Evolutionary conservation across 2,888 invertebrate species (phyloP).

Genomic region (Macrostomum cliftonense): DNA sequence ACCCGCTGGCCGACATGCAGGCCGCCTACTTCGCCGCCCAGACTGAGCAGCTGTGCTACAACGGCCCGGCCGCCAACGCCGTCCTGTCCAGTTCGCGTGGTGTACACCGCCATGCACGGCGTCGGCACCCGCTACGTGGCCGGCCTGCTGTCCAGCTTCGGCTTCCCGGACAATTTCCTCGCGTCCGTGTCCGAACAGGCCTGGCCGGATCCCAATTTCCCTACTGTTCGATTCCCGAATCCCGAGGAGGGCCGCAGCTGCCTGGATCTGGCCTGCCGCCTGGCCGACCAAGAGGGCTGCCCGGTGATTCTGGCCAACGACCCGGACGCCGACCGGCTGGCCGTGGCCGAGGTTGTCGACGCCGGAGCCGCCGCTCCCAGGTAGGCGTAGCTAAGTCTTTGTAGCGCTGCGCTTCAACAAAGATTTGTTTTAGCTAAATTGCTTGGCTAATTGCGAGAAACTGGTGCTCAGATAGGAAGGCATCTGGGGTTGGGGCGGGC

Average conservation of each 20-base stretch:
- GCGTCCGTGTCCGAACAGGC: conserved; percentile 44
- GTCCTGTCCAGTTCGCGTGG: conserved; percentile 43
- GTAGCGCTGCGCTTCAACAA: no score
- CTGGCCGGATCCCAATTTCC: conserved; percentile 81
- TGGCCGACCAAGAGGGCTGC: conserved; percentile 53
- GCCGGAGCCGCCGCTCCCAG: conserved; percentile 41
- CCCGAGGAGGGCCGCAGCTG: conserved; percentile 63
- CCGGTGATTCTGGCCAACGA: conserved; percentile 78
- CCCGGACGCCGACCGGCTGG: conserved; percentile 89
- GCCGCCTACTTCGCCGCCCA: background rate
- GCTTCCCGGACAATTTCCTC: conserved; percentile 42
- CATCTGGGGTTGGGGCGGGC: no score
- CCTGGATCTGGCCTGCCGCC: conserved; percentile 50
- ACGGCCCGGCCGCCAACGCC: background rate
- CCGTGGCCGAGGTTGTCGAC: conserved; percentile 53
- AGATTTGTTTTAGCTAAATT: no score
- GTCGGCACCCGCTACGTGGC: conserved; percentile 65
- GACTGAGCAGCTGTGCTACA: background rate
- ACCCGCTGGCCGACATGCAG: background rate
- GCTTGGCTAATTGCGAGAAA: no score
- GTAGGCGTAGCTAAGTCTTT: no score
- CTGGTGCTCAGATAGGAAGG: no score
- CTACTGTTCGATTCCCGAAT: conserved; percentile 89
- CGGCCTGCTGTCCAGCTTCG: conserved; percentile 54
- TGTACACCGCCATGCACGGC: conserved; percentile 94